A percentile compares a stretch with the other conserved stretches of the same genome.
phyloP scores from a whole-genome alignment of 2,797 vertebrate species.

The Cryptoblepharus egeriae region DNA sequence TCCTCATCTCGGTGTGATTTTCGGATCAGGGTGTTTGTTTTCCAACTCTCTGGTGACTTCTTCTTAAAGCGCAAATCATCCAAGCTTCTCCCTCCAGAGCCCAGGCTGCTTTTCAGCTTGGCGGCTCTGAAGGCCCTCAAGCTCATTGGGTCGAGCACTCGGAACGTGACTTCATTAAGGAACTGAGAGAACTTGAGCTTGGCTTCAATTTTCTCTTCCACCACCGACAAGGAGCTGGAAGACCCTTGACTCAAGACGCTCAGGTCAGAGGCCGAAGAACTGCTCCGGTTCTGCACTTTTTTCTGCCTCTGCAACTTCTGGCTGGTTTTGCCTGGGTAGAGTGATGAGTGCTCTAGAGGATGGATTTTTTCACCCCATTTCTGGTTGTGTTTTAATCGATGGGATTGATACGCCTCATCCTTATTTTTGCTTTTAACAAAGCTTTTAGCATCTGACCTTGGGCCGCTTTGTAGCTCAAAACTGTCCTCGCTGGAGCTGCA shows the following conservation, averaged over 20 bases:
- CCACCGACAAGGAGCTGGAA: slow-evolving; percentile 66
- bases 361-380: slow-evolving; percentile 62
- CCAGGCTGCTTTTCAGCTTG: slow-evolving; percentile 62
- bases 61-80: slow-evolving; percentile 75
- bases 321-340: slow-evolving; percentile 65
- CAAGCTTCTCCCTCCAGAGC: slow-evolving; percentile 77
- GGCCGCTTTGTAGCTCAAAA: slow-evolving; percentile 79
- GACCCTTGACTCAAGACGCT: slow-evolving; percentile 66
- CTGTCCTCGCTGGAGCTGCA: slow-evolving; percentile 76
- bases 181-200: slow-evolving; percentile 91
- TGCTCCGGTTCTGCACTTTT: slow-evolving; percentile 64
- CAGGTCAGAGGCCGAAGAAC: slow-evolving; percentile 58
- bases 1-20: slow-evolving; percentile 77
- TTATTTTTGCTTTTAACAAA: slow-evolving; percentile 68
- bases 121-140: slow-evolving; percentile 75
- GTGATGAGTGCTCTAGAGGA: slow-evolving; percentile 71
- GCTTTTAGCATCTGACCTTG: slow-evolving; percentile 78
- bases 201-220: slow-evolving; percentile 78
- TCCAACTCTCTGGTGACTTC: slow-evolving; percentile 71
- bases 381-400: slow-evolving; percentile 64
- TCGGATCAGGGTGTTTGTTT: slow-evolving; percentile 62
- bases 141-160: slow-evolving; percentile 82
- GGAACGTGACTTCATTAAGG: slow-evolving; percentile 88
- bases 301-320: slow-evolving; percentile 61
- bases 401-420: slow-evolving; percentile 57